These are phyloP conservation scores for Lutra lutra DNA, from an alignment of 2,797 vertebrate genomes.

Conservation along the genomic window DNA sequence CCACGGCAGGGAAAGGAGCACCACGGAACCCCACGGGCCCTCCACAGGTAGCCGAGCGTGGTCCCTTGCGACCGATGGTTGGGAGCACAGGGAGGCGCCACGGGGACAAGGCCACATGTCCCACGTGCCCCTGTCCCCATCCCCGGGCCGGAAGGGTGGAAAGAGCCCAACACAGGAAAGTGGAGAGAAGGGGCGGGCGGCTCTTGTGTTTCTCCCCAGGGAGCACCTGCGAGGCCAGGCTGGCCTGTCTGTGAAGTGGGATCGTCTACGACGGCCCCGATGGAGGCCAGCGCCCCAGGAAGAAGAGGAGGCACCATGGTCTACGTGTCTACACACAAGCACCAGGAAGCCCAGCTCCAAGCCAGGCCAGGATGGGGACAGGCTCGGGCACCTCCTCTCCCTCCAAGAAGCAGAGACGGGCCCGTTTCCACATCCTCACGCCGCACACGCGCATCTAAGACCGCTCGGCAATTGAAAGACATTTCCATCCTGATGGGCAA, in stretches of 20 bases:
- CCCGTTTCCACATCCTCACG: neutral
- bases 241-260: fast-evolving
- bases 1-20: too few species aligned
- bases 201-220: neutral
- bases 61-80: fast-evolving
- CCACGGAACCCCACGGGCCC: neutral
- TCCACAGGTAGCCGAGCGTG: fast-evolving
- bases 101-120: fast-evolving
- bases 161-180: too few species aligned
- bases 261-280: fast-evolving
- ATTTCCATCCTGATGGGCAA: fast-evolving
- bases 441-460: fast-evolving
- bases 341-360: neutral
- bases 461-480: fast-evolving
- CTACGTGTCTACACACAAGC: fast-evolving
- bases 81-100: too few species aligned
- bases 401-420: neutral
- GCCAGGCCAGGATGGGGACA: fast-evolving
- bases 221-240: neutral
- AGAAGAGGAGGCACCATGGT: fast-evolving
- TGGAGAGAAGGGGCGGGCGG: too few species aligned
- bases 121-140: neutral
- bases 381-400: fast-evolving
- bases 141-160: fast-evolving
- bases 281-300: fast-evolving